Evolutionary conservation across 2,797 vertebrate species (phyloP).

Genomic region (Pseudocheirus occidentalis): DNA sequence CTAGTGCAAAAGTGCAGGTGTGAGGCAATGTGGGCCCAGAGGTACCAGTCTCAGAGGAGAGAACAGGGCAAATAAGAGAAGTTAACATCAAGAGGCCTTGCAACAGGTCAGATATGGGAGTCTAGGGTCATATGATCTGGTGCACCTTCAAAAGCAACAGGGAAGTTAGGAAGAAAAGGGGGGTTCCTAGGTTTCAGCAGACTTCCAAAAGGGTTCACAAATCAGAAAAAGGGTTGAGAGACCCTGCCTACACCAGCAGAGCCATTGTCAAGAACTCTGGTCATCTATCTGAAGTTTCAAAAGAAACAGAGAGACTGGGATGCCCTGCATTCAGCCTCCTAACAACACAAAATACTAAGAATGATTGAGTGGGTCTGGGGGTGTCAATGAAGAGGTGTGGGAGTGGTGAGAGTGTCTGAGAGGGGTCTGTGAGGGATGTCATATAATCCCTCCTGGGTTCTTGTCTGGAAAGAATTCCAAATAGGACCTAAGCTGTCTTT

Average conservation of each 20-base stretch:
- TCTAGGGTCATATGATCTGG: too few species aligned
- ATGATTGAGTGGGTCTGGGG: too few species aligned
- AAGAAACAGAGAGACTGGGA: background rate
- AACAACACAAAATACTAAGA: background rate
- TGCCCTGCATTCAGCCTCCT: background rate
- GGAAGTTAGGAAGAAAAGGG: background rate
- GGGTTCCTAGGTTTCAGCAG: background rate
- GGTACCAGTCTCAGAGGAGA: background rate
- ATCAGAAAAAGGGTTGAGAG: background rate
- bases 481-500: too few species aligned
- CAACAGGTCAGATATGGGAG: background rate
- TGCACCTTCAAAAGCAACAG: background rate
- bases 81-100: background rate
- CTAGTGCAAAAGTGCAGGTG: too few species aligned
- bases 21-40: background rate
- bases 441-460: too few species aligned
- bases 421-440: too few species aligned
- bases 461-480: too few species aligned
- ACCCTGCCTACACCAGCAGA: background rate
- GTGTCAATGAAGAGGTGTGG: too few species aligned
- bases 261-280: background rate
- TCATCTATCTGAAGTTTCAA: background rate
- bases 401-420: too few species aligned
- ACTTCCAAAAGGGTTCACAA: background rate
- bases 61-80: background rate